phyloP scores from a whole-genome alignment of 2,888 invertebrate genomes.

The Luperina nickerlii region DNA sequence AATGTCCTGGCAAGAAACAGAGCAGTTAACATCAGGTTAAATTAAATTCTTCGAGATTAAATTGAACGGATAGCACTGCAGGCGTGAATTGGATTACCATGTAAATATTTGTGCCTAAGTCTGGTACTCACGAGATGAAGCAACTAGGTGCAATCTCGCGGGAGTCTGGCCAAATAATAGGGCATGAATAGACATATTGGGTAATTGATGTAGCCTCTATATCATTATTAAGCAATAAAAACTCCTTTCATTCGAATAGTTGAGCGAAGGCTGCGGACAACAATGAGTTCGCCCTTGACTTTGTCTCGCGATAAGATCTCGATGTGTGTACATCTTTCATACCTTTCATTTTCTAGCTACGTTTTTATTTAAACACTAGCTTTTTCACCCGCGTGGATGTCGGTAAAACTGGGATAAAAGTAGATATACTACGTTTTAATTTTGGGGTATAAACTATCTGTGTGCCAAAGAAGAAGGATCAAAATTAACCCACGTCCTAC shows the following conservation, averaged over 20 bases:
- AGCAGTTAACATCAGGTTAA: conserved; percentile 46
- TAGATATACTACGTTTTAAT: background rate
- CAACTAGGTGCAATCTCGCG: conserved; percentile 59
- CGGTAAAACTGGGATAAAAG: background rate
- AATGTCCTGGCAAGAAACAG: conserved; percentile 50
- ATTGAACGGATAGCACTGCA: conserved; percentile 41
- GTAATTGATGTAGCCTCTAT: conserved; percentile 63
- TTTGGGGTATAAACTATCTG: too few species aligned
- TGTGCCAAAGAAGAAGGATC: too few species aligned
- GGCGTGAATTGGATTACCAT: conserved; percentile 60
- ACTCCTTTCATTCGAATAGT: conserved; percentile 61
- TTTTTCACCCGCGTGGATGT: background rate
- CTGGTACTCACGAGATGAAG: conserved; percentile 54
- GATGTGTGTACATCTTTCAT: conserved; percentile 47
- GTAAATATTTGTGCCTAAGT: conserved; percentile 59
- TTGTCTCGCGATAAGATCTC: conserved; percentile 55
- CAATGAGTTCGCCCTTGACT: conserved; percentile 61
- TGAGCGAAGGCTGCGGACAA: conserved; percentile 54
- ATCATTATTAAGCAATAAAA: conserved; percentile 67
- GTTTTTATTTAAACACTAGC: background rate
- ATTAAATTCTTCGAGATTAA: conserved; percentile 51
- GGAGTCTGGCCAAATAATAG: conserved; percentile 61
- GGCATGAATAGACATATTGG: conserved; percentile 62
- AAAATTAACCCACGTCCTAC: too few species aligned
- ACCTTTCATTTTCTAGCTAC: conserved; percentile 37